These are phyloP conservation scores for Heterodera schachtii DNA, from an alignment of 1,140 invertebrate species.

Conservation along the genomic window DNA sequence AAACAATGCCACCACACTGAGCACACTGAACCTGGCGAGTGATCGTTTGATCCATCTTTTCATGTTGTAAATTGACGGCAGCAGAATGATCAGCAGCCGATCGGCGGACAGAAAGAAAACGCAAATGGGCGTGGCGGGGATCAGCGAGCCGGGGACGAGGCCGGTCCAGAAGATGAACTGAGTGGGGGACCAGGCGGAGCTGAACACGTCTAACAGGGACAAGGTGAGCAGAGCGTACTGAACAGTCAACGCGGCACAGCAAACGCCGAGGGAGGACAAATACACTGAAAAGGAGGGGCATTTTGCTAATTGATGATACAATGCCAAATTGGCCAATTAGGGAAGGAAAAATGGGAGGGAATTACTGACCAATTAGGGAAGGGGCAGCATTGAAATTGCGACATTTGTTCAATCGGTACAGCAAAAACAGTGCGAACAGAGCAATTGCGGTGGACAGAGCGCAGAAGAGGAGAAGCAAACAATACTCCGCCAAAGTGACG, in stretches of 20 bases:
- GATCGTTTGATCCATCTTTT: not conserved
- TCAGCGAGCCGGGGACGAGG: conserved; percentile 20
- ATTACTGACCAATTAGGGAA: not conserved
- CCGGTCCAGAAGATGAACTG: conserved; percentile 34
- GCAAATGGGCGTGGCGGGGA: conserved; percentile 27
- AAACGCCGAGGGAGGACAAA: not conserved
- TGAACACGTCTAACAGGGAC: not conserved
- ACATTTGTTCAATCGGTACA: not conserved
- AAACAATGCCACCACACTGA: conserved; percentile 19
- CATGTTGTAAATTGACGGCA: conserved; percentile 14
- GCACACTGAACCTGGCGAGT: conserved; percentile 4
- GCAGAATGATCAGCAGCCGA: conserved; percentile 26
- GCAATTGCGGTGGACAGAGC: not conserved
- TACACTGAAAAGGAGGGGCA: not conserved
- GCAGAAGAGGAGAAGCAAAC: not conserved
- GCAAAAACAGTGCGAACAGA: conserved; percentile 6
- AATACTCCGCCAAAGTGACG: not conserved
- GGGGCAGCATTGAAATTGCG: conserved; percentile 3
- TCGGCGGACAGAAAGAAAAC: conserved; percentile 31
- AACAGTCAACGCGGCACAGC: not conserved
- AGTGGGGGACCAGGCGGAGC: not conserved
- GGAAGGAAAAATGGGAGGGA: too few relatives aligned
- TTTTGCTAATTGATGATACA: not conserved
- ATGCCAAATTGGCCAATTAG: too few relatives aligned
- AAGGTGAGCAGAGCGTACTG: conserved; percentile 9